A percentile compares a stretch with the other conserved stretches of the same genome.
Conservation (phyloP, 2,888 invertebrate species). For the Hedya salicella region DNA sequence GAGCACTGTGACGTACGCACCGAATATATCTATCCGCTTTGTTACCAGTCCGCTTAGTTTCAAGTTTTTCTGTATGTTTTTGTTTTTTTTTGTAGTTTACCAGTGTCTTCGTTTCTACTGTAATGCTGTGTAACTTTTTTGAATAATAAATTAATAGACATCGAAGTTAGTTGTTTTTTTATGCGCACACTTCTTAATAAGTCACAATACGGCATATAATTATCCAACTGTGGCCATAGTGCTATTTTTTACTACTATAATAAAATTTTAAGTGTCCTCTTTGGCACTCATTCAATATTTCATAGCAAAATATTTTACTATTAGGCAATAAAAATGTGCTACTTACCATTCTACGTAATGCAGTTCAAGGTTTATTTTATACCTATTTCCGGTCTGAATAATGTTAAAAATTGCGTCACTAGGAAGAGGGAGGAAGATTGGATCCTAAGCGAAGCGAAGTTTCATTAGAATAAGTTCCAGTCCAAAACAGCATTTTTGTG, state of each 20-base stretch:
- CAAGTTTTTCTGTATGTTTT: too few relatives aligned
- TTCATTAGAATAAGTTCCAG: too few relatives aligned
- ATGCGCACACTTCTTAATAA: not conserved
- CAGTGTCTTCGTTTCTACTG: too few relatives aligned
- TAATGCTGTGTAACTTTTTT: too few relatives aligned
- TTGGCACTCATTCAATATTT: conserved; percentile 29
- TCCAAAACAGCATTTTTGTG: too few relatives aligned
- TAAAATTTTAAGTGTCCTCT: conserved; percentile 19
- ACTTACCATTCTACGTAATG: not conserved
- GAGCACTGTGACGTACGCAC: too few relatives aligned
- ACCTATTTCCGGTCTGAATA: not conserved
- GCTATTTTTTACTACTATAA: conserved; percentile 13
- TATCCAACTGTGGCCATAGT: not conserved
- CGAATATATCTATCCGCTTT: too few relatives aligned
- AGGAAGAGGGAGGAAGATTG: not conserved
- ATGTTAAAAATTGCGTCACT: not conserved
- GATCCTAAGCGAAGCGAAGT: not conserved
- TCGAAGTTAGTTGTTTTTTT: not conserved
- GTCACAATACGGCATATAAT: not conserved
- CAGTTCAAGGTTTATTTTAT: not conserved
- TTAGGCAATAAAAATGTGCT: not conserved
- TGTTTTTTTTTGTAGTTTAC: too few relatives aligned
- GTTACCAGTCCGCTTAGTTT: too few relatives aligned
- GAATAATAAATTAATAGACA: too few relatives aligned
- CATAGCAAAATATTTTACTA: conserved; percentile 22